These are phyloP conservation scores for Megalonaias nervosa DNA, from an alignment of 1,140 invertebrate species.

Conservation along the genomic window DNA sequence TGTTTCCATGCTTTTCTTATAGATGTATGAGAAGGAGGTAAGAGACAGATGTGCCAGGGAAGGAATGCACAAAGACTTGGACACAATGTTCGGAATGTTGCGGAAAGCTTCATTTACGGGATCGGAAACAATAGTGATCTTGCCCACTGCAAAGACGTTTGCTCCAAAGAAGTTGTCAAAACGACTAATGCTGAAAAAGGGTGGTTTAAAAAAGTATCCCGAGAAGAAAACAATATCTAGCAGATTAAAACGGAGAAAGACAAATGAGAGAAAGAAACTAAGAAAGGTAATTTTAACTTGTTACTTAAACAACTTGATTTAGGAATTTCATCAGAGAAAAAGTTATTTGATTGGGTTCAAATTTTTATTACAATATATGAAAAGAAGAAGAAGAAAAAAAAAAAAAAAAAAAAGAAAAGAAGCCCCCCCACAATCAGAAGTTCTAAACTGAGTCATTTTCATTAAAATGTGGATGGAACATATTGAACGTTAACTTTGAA, in stretches of 20 bases:
- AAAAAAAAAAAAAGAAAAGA: too few relatives aligned
- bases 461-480: too few relatives aligned
- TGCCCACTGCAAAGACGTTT: not conserved
- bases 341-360: too few relatives aligned
- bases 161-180: not conserved
- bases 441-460: too few relatives aligned
- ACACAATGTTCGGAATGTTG: conserved; percentile 24
- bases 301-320: too few relatives aligned
- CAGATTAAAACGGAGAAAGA: not conserved
- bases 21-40: conserved; percentile 34
- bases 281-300: too few relatives aligned
- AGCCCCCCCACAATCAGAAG: too few relatives aligned
- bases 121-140: not conserved
- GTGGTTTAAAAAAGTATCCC: not conserved
- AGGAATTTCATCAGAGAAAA: too few relatives aligned
- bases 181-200: not conserved
- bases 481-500: too few relatives aligned
- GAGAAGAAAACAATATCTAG: not conserved
- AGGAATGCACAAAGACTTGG: conserved; percentile 23
- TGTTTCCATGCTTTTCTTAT: too few relatives aligned
- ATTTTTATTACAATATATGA: too few relatives aligned
- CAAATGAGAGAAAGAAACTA: not conserved
- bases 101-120: not conserved
- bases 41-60: not conserved
- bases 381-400: too few relatives aligned